Conservation (phyloP, 2,888 invertebrate genomes). For the Epiblema foenella region DNA sequence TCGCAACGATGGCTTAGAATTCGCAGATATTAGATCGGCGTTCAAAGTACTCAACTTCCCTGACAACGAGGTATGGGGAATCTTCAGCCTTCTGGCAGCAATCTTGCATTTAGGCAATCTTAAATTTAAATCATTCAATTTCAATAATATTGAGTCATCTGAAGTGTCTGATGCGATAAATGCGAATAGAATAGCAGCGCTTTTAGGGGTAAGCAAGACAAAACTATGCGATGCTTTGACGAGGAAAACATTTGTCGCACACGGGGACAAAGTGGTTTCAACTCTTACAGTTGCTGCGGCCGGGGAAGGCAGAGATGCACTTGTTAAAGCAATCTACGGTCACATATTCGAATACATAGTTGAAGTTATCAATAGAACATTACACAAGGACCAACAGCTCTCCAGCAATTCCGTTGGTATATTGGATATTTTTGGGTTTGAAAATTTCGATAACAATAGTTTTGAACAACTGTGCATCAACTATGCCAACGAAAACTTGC, state of each 20-base stretch:
- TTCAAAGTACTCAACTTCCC: slow-evolving; percentile 95
- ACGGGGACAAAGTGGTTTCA: slow-evolving; percentile 92
- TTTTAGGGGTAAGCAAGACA: slow-evolving; percentile 89
- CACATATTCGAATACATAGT: slow-evolving; percentile 95
- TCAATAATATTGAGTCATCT: slow-evolving; percentile 94
- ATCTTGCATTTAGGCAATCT: slow-evolving; percentile 97
- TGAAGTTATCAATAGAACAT: slow-evolving; percentile 94
- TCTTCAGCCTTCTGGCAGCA: slow-evolving; percentile 93
- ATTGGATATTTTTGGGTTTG: slow-evolving; percentile 98
- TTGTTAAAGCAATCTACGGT: slow-evolving; percentile 97
- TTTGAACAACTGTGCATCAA: slow-evolving; percentile 99
- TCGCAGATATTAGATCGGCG: slow-evolving; percentile 95
- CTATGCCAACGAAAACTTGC: slow-evolving; percentile 97
- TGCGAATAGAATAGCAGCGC: slow-evolving; percentile 88
- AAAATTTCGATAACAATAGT: slow-evolving; percentile 96
- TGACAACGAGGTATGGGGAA: slow-evolving; percentile 93
- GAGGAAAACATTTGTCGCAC: slow-evolving; percentile 92
- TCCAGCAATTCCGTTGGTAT: slow-evolving; percentile 93
- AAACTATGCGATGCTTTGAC: slow-evolving; percentile 92
- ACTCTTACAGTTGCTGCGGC: slow-evolving; percentile 91
- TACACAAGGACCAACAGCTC: slow-evolving; percentile 87
- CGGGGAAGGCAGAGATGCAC: slow-evolving; percentile 94
- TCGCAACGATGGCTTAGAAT: slow-evolving; percentile 93
- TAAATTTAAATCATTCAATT: slow-evolving; percentile 89
- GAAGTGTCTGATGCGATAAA: slow-evolving; percentile 90